These are phyloP conservation scores for Esox masquinongy DNA, from an alignment of 2,797 vertebrate species.

Conservation along the genomic window DNA sequence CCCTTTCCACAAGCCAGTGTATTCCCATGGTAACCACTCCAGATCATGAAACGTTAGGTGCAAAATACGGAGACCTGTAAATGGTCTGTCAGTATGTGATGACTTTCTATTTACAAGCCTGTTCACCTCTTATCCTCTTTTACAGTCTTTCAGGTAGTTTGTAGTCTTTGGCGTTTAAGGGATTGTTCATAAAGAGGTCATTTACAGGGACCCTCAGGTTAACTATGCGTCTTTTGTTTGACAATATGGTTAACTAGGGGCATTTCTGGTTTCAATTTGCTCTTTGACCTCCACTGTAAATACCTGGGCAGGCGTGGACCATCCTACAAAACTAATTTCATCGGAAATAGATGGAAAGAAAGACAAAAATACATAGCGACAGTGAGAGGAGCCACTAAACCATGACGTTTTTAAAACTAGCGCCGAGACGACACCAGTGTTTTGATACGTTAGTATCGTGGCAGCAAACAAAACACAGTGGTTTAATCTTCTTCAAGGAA, in stretches of 20 bases:
- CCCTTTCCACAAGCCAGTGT: not conserved
- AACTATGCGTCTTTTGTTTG: not conserved
- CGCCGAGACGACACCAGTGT: too few species aligned
- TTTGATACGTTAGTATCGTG: too few species aligned
- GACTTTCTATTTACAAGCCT: not conserved
- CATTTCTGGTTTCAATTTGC: not conserved
- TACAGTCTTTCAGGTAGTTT: not conserved
- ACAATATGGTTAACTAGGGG: not conserved
- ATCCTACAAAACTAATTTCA: too few species aligned
- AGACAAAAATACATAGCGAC: too few species aligned
- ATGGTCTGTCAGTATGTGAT: not conserved
- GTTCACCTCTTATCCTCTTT: not conserved
- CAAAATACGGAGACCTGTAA: not conserved
- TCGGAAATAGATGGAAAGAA: too few species aligned
- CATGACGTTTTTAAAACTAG: too few species aligned
- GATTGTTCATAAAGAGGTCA: not conserved
- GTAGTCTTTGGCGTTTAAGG: not conserved
- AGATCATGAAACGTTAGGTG: not conserved
- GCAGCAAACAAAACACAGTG: too few species aligned
- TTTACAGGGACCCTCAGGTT: not conserved
- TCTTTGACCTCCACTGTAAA: constrained; percentile 2
- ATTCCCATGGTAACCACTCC: not conserved
- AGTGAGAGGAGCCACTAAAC: too few species aligned
- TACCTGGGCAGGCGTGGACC: constrained; percentile 1
- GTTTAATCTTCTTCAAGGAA: not conserved